Base-by-base conservation (phyloP, 2,113 vertebrate species). In the Malurus melanocephalus region DNA sequence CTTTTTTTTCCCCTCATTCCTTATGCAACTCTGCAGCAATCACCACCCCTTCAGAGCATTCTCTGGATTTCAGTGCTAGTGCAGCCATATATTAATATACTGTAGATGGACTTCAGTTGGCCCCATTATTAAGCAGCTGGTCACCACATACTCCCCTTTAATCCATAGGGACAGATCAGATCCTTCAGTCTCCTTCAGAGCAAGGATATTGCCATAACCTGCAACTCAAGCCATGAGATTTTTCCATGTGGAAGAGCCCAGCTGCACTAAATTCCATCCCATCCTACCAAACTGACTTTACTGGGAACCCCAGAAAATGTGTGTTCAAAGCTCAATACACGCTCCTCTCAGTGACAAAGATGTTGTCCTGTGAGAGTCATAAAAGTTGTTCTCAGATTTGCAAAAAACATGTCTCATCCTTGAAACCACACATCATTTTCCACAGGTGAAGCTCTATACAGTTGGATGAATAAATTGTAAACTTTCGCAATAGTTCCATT, bases 371-470 rank as follows among this genome's bases (percentile, higher is more conserved):
- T 27, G 40, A 85, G 13, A 43, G 16, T 52, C 23, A 17, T 56
- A 77, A 71, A 12, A 78, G 14, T 27, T 49, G 5, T 46, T 14
- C 7, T 75, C 19, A 56, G 30, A 30, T 66, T 83, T 55, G 69
- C 4, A 7, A 85, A 90, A 87, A 13, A 1, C 7, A 35, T n/a
- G 4, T 30, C 53, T 23, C 0, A 0, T 40, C 35, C 43, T 81
- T 75, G 46, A 87, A 84, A 7, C 16, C 14, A 71, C 15, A 42
- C 3, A 28, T 27, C 52, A 28, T 56, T 67, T 89, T 85, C 27
- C 27, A 75, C 5, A 45, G 24, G 27, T 52, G 28, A 61, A 43
- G 14, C 12, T 21, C 35, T 61, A n/a, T 2, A 4, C 7, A 73
- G 15, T 27, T 55, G 23, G 32, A 16, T 67, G 76, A 86, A 78